Percentiles rank a stretch among this genome's conserved stretches.
Conservation (phyloP, 2,888 invertebrate species). For the Endotricha flammealis region DNA sequence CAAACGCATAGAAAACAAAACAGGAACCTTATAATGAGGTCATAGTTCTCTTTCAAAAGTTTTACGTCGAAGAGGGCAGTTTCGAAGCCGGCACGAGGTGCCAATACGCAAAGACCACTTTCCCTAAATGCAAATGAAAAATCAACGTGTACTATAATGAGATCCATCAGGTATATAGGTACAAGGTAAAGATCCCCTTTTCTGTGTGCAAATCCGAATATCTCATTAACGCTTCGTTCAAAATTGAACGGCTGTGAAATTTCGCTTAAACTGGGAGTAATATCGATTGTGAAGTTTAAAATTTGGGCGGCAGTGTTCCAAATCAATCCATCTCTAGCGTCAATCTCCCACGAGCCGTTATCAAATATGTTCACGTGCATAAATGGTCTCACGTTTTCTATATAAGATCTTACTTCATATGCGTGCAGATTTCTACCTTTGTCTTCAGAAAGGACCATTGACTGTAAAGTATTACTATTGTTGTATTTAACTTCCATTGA, state of each 20-base stretch:
- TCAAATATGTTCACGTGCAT: slow-evolving; percentile 26
- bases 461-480: slow-evolving; percentile 17
- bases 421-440: slow-evolving; percentile 41
- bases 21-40: slow-evolving; percentile 29
- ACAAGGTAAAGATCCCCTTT: slow-evolving; percentile 50
- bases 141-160: slow-evolving; percentile 52
- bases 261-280: slow-evolving; percentile 31
- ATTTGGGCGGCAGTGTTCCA: slow-evolving; percentile 51
- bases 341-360: slow-evolving; percentile 34
- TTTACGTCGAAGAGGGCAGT: slow-evolving; percentile 50
- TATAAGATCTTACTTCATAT: slow-evolving; percentile 31
- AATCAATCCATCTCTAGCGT: slow-evolving; percentile 50
- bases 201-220: slow-evolving; percentile 48
- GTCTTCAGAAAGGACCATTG: slow-evolving; percentile 33
- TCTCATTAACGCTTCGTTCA: slow-evolving; percentile 42
- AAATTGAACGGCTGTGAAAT: slow-evolving; percentile 47
- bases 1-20: slow-evolving; percentile 52
- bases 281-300: slow-evolving; percentile 57
- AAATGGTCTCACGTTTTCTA: slow-evolving; percentile 38
- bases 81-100: slow-evolving; percentile 55
- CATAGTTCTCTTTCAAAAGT: slow-evolving; percentile 32
- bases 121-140: slow-evolving; percentile 47
- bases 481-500: slow-evolving; percentile 23
- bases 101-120: slow-evolving; percentile 59
- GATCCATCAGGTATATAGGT: slow-evolving; percentile 59